These are phyloP conservation scores for Mya arenaria DNA, from an alignment of 1,140 invertebrate genomes.

Conservation along the genomic window DNA sequence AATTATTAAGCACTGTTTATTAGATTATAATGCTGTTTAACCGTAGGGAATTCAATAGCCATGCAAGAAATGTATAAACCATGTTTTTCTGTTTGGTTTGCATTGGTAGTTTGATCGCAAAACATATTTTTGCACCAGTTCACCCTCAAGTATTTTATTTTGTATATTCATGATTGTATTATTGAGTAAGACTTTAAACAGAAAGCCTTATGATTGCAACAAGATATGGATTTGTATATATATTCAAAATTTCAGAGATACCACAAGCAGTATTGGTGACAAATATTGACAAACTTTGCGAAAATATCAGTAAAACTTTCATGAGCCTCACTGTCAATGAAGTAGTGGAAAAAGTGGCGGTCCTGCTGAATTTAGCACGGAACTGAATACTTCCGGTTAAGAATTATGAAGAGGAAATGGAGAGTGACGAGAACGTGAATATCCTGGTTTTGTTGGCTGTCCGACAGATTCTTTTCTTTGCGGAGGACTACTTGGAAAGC, in stretches of 20 bases:
- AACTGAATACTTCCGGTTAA: conserved; percentile 35
- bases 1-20: too few relatives aligned
- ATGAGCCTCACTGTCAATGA: not conserved
- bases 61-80: too few relatives aligned
- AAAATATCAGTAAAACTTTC: conserved; percentile 10
- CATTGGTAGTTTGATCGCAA: too few relatives aligned
- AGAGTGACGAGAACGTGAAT: conserved; percentile 25
- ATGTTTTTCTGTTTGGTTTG: too few relatives aligned
- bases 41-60: too few relatives aligned
- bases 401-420: conserved; percentile 34
- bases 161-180: too few relatives aligned
- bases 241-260: conserved; percentile 9
- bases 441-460: conserved; percentile 9
- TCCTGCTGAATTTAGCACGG: conserved; percentile 23
- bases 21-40: too few relatives aligned
- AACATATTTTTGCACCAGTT: too few relatives aligned
- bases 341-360: conserved; percentile 23
- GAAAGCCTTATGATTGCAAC: too few relatives aligned
- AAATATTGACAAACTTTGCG: conserved; percentile 37
- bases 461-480: conserved; percentile 14
- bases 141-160: too few relatives aligned
- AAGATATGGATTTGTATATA: too few relatives aligned
- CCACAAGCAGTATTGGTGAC: conserved; percentile 38
- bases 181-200: too few relatives aligned
- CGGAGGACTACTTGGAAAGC: conserved; percentile 34